A percentile compares a stretch with the other conserved stretches of the same genome.
Evolutionary conservation across 2,888 invertebrate species (phyloP).

Genomic region (Meteorus colon): DNA sequence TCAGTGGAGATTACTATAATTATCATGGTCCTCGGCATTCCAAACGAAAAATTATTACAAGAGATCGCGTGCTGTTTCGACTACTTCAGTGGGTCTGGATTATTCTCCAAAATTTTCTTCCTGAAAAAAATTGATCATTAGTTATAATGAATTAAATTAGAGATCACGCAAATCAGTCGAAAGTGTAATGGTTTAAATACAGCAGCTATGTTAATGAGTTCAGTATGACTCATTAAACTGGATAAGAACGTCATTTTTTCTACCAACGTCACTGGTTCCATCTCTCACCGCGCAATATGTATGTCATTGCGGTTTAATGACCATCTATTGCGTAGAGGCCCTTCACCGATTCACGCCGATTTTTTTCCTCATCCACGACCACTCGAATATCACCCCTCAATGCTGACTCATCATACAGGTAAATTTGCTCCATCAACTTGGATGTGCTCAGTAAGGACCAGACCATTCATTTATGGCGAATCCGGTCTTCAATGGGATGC

Average conservation of each 20-base stretch:
- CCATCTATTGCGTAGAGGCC: not conserved
- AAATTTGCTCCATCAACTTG: not conserved
- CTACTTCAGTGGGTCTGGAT: not conserved
- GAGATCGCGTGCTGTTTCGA: not conserved
- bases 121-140: not conserved
- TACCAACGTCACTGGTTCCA: not conserved
- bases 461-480: not conserved
- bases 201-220: not conserved
- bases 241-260: not conserved
- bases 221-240: not conserved
- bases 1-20: constrained; percentile 64
- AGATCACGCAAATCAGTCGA: too few species aligned
- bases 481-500: constrained; percentile 1
- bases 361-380: not conserved
- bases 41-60: constrained; percentile 48
- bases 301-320: not conserved
- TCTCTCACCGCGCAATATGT: not conserved
- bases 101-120: not conserved
- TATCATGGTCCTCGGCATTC: constrained; percentile 57
- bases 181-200: too few species aligned
- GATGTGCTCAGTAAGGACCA: not conserved
- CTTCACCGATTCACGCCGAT: not conserved
- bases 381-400: not conserved
- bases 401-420: not conserved
- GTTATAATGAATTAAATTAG: not conserved